Evolutionary conservation across 2,888 invertebrate genomes (phyloP), one percentile per base, ranked within the genome.

Genomic region (Ypsolopha sequella): DNA sequence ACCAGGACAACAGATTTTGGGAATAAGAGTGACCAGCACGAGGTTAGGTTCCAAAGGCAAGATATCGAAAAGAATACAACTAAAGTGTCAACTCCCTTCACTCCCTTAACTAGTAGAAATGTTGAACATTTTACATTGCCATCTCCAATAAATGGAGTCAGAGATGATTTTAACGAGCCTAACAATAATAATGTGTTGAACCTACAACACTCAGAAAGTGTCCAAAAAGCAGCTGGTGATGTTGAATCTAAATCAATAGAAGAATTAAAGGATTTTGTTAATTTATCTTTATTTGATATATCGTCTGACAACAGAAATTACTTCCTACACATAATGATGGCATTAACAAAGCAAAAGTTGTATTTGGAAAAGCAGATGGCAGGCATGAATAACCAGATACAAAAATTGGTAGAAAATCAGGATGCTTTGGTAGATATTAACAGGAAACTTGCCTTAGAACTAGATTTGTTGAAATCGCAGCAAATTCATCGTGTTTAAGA

Each of bases 281-380:
- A 79, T 58, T 57, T 79, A 36, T 68, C 70, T 41, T 54, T 85
- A 41, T 65, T 76, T 1, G 84, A 87, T 66, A 72, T 81, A 2
- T 70, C 80, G 1, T 80, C 80, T 58, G 80, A 84, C 52, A 85
- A 78, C 53, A 70, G 76, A 51, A 80, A 81, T 58, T 80, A 80
- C 62, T 86, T 80, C 55, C 70, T 85, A 0, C 78, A 80, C 52
- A 72, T 84, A n/a, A 85, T 84, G 78, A 80, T 87, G 80, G 79
- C 77, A 35, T 64, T 87, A 13, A 86, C 86, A 1, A 87, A 87
- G 59, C 85, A 86, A 54, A 80, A 84, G 54, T 55, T 87, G 53
- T 85, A 71, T 65, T 65, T 87, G 48, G 85, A 87, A 54, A 86
- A 86, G 53, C 79, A 86, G 53, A 59, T 87, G 35, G 51, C 63